Evolutionary conservation across 1,140 invertebrate genomes (phyloP).

Genomic region (Heliothis virescens): DNA sequence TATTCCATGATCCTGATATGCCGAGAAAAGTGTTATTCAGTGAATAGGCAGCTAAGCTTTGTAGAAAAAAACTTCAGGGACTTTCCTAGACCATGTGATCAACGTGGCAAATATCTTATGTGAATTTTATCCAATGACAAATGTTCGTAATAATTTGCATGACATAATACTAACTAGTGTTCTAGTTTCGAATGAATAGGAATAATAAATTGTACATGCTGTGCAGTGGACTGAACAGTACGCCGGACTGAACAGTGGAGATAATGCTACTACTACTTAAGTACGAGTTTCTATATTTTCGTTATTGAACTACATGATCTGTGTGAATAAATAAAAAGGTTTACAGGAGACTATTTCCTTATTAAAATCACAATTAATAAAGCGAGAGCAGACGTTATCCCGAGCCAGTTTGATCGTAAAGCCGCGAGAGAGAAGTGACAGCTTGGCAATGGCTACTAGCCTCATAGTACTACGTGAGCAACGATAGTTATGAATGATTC

Average conservation of each 20-base stretch:
- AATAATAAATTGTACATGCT: slow-evolving; percentile 5
- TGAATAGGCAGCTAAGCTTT: background rate
- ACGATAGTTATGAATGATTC: slow-evolving; percentile 33
- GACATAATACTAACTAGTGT: slow-evolving; percentile 15
- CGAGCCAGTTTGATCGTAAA: slow-evolving; percentile 35
- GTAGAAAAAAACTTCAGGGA: background rate
- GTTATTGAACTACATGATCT: too few species aligned
- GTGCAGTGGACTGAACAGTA: background rate
- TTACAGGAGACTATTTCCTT: background rate
- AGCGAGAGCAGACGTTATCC: slow-evolving; percentile 11
- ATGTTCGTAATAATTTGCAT: background rate
- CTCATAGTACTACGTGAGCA: slow-evolving; percentile 35
- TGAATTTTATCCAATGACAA: slow-evolving; percentile 15
- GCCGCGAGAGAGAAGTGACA: slow-evolving; percentile 33
- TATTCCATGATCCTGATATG: background rate
- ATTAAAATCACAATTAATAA: slow-evolving; percentile 38
- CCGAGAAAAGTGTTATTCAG: background rate
- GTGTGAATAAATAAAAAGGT: too few species aligned
- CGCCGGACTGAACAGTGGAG: too few species aligned
- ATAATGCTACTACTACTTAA: too few species aligned
- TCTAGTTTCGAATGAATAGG: background rate
- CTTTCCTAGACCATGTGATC: background rate
- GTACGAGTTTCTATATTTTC: too few species aligned
- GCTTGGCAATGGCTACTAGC: slow-evolving; percentile 31
- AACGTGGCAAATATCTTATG: background rate